Evolutionary conservation across 2,888 invertebrate species (phyloP), one percentile per base, ranked within the genome.

Genomic region (Cynaeus angustus): DNA sequence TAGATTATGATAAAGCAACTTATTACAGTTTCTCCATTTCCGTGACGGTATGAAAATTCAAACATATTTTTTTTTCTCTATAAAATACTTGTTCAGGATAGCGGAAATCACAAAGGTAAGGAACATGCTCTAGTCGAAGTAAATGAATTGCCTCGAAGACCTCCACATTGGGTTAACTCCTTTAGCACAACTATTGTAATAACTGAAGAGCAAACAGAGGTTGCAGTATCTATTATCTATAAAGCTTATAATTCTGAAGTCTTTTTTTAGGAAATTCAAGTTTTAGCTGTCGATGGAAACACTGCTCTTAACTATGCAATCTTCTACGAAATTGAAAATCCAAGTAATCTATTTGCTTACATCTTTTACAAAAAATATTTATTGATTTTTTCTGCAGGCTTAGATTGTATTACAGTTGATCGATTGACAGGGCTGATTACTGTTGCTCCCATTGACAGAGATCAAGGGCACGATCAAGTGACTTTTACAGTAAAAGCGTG

Each of bases 1-100:
- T 85, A 50, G 82, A 85, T 72, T 85, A 79, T 72, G 88, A 87
- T 68, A 80, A 81, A 1, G 87, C 85, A 48, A 85, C 87, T 0
- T 21, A 3, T n/a, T 33, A 33, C n/a, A 7, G 33, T 9, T n/a
- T 33, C 6, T 6, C 33, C 33, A 33, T 33, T 3, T 21, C 21
- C 1, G 86, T 89, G 0, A 85, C 82, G 21, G 21, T 21, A 21
- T 21, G 21, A 21, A 21, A 21, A 21, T 21, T 21, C 21, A 3
- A 21, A 21, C 2, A 21, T 21, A n/a, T n/a, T n/a, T 21, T 21
- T 21, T 4, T 4, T 1, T 21, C 21, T 21, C 21, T 21, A 21
- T 21, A 21, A 21, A 21, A 21, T 21, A 4, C 21, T 3, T 37
- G 37, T 28, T 64, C 55, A 77, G 79, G 79, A 79, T 50, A 50